A percentile compares a stretch with the other conserved stretches of the same genome.
Conservation (phyloP, 2,797 vertebrate genomes). For the Tokudaia muenninki region DNA sequence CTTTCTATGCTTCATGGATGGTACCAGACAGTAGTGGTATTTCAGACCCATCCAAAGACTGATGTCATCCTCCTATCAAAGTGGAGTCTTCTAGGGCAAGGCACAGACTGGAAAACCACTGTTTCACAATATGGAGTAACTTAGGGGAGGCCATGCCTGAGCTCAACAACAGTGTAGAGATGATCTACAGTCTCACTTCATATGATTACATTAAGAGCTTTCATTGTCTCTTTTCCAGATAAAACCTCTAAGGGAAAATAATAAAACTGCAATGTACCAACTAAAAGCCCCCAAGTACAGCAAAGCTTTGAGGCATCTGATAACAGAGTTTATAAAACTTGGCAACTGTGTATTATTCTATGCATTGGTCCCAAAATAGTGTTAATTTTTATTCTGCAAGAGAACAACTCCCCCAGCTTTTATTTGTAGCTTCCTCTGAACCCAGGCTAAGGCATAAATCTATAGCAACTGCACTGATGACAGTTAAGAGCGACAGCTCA, state of each 20-base stretch:
- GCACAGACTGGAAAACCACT: background rate
- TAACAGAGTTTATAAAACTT: background rate
- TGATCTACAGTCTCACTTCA: background rate
- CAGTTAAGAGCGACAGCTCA: slow-evolving; percentile 29
- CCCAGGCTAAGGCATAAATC: slow-evolving; percentile 39
- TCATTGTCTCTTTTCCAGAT: background rate
- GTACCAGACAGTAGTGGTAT: background rate
- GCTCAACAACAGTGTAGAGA: background rate
- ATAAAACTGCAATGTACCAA: background rate
- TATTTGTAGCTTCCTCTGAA: slow-evolving; percentile 61
- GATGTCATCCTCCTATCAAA: background rate
- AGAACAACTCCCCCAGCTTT: slow-evolving; percentile 60
- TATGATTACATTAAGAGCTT: background rate
- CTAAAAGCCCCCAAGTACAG: background rate
- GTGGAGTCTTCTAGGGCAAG: background rate
- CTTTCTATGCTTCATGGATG: background rate
- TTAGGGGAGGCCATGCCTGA: background rate
- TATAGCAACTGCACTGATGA: background rate
- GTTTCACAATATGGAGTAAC: background rate
- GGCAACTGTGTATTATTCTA: slow-evolving; percentile 12
- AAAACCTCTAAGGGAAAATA: background rate
- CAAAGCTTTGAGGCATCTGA: background rate
- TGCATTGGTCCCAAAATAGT: slow-evolving; percentile 53
- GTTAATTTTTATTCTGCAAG: slow-evolving; percentile 63
- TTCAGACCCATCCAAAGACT: background rate